These are phyloP conservation scores for Psittacara wagleri DNA, from an alignment of 2,113 vertebrate genomes.

Conservation along the genomic window DNA sequence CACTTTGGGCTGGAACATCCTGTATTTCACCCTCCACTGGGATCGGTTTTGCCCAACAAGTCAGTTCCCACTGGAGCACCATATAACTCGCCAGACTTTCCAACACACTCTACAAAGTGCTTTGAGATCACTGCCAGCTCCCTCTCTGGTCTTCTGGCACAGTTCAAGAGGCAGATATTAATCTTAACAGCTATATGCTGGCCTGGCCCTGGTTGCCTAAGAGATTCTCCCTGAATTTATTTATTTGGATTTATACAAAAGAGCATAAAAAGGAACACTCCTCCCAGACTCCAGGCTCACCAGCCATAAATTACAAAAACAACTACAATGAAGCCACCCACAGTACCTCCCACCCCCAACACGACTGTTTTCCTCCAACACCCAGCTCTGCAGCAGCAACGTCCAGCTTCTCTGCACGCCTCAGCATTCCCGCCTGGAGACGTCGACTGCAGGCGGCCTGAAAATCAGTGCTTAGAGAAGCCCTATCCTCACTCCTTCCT, in stretches of 20 bases:
- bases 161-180: slow-evolving; percentile 43
- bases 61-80: slow-evolving; percentile 21
- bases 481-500: not conserved
- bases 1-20: not conserved
- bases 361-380: slow-evolving; percentile 21
- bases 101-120: slow-evolving; percentile 10
- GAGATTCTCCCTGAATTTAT: slow-evolving; percentile 65
- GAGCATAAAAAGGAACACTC: slow-evolving; percentile 60
- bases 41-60: not conserved
- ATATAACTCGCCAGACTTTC: slow-evolving; percentile 37
- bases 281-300: slow-evolving; percentile 63
- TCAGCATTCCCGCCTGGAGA: not conserved
- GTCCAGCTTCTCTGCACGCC: not conserved
- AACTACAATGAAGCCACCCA: slow-evolving; percentile 67
- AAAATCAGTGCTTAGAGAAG: not conserved
- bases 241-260: slow-evolving; percentile 69
- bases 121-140: slow-evolving; percentile 61
- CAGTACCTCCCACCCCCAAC: slow-evolving; percentile 18
- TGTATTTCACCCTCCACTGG: not conserved
- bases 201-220: slow-evolving; percentile 31
- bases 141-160: slow-evolving; percentile 17
- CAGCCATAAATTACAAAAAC: slow-evolving; percentile 57
- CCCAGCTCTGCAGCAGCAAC: not conserved
- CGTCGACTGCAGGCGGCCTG: not conserved
- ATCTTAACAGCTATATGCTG: slow-evolving; percentile 57